These are phyloP conservation scores for Trochalopteron elliotii DNA, from an alignment of 2,113 vertebrate species.

Conservation along the genomic window DNA sequence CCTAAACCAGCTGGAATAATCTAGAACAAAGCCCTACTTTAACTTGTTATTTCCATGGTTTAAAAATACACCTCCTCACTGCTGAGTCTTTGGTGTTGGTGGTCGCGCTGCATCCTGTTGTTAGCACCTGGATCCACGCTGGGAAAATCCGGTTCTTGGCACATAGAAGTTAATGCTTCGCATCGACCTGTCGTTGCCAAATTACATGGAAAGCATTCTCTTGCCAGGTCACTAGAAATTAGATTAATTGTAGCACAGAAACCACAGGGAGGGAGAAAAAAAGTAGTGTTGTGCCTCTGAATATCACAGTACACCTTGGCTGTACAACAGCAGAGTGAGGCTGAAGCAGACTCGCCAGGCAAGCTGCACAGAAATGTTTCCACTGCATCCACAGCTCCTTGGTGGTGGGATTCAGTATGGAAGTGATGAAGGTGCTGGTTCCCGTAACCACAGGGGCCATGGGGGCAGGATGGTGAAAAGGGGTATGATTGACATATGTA, in stretches of 20 bases:
- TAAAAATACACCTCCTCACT: slow-evolving; percentile 42
- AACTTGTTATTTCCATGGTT: slow-evolving; percentile 54
- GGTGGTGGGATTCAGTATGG: neutral
- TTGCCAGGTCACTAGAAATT: slow-evolving; percentile 61
- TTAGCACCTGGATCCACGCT: slow-evolving; percentile 40
- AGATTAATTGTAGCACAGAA: slow-evolving; percentile 66
- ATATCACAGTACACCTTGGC: neutral
- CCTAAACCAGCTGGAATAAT: slow-evolving; percentile 44
- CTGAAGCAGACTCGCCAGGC: neutral
- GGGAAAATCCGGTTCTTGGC: slow-evolving; percentile 47
- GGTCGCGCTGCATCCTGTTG: slow-evolving; percentile 19
- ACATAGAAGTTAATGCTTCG: neutral
- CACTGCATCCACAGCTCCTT: neutral
- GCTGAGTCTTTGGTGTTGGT: slow-evolving; percentile 27
- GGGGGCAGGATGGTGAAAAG: neutral
- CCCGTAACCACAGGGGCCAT: neutral
- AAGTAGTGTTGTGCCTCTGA: neutral
- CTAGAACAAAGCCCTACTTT: slow-evolving; percentile 19
- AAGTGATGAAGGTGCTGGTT: neutral
- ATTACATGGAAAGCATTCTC: slow-evolving; percentile 7
- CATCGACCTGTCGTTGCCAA: neutral
- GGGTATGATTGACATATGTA: neutral
- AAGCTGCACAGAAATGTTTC: neutral
- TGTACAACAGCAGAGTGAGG: neutral
- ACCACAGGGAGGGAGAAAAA: neutral